Base-by-base conservation (phyloP, 1,140 invertebrate genomes). In the Nasonia vitripennis region DNA sequence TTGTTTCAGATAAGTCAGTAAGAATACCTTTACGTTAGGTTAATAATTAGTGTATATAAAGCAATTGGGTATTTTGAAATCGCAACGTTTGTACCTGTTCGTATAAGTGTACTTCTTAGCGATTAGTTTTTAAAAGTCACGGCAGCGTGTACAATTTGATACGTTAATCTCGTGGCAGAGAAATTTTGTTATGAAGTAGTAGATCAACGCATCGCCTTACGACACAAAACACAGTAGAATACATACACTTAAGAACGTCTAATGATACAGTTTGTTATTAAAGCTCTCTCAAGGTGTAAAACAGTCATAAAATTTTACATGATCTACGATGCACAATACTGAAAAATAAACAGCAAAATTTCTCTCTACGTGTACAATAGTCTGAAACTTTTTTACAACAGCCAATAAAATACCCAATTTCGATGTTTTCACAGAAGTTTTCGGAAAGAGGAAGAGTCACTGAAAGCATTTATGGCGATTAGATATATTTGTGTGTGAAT, bases 31-130 rank as follows among this genome's bases (percentile, higher is more conserved):
- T 51, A 23, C 45, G 7, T 23, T 10, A 48, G 45, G 45, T 51
- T 78, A 78, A 51, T 78, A 20, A 11, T 48, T 78, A 2, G n/a
- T 78, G 45, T 51, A 62, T n/a, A 62, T n/a, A 62, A 78, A 78
- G 75, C 75, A 51, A 78, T 51, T 75, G 73, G 34, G 73, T 75
- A 75, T 75, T 75, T 37, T 75, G 20, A 78, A 78, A 48, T 78
- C 45, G 45, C 75, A 78, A 75, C 31, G 34, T 75, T 41, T 75
- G 55, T 62, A 62, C 55, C 55, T 62, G 20, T 62, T 62, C 20
- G 55, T 62, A 62, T 62, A 20, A 62, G 55, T 20, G 55, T 62
- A 20, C 17, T 0, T 62, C 55, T 17, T 62, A 62, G n/a, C 6
- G 55, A 62, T 62, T 62, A 62, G 55, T 62, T 62, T 20, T n/a